Base-by-base conservation (phyloP, 2,888 invertebrate genomes). In the Matsumyia berberina region DNA sequence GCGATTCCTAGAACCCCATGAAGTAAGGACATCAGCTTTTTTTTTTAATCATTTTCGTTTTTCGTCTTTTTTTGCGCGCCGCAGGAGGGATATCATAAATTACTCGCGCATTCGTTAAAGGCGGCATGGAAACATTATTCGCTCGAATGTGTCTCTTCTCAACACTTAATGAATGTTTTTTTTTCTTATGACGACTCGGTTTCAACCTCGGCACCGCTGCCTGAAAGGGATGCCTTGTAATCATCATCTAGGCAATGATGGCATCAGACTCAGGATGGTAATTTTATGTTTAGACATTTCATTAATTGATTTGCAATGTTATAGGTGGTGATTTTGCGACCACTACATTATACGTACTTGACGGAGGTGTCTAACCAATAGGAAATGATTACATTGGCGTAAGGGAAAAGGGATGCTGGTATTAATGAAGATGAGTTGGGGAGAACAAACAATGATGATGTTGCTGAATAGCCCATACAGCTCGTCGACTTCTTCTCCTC, bases 271-370 rank as follows among this genome's bases (percentile, higher is more conserved):
- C 12, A 46, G 49, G 29, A 19, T 39, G 53, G 67, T 39, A 51
- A 51, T 67, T 19, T 33, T 24, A 33, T 67, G 67, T 19, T 53
- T 39, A 42, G 67, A 67, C 67, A 33, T 67, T 67, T 67, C 67
- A 31, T 55, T 67, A 67, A 67, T 67, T 67, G 67, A 67, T 55
- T 67, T 67, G 67, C 53, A 55, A 53, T 67, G 67, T 67, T 55
- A 67, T 55, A 6, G 66, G 66, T 66, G 24, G 67, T 67, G 53
- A n/a, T n/a, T n/a, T n/a, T n/a, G n/a, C n/a, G n/a, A 42, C 42
- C 39, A 67, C 53, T 19, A 17, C 19, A 67, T 53, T 49, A 12
- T 66, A 29, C 9, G 17, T 62, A 7, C 15, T 33, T 29, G 3
- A 15, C 53, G n/a, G n/a, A 7, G 24, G 53, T 55, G 17, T 17